Base-by-base conservation (phyloP, 2,797 vertebrate genomes). In the Cryptoblepharus egeriae region DNA sequence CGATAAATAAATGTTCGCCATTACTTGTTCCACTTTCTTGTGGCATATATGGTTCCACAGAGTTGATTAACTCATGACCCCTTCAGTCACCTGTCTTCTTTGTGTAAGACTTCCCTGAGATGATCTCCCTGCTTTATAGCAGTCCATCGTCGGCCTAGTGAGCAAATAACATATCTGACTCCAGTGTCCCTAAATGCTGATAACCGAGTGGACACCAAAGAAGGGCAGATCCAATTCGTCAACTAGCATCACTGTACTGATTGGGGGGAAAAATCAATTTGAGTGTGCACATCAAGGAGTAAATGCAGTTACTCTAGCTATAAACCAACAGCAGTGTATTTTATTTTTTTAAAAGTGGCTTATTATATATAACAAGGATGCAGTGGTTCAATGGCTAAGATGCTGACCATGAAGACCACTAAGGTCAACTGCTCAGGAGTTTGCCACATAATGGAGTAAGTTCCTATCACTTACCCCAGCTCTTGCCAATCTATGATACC, bases 141-240 rank as follows among this genome's bases (percentile, higher is more conserved):
- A n/a, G 15, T n/a, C 2, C 0, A 24, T 28, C 63, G 13, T 42
- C 57, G 9, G 81, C 2, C 16, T 82, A 49, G 7, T 60, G 12
- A 87, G 55, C 55, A 57, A 57, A 52, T 5, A 82, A n/a, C 32
- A 79, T 76, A 8, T 9, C 5, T 79, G 64, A 7, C 24, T 90
- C 71, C 79, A 26, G n/a, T 75, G 12, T 39, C 80, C 30, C 2
- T 3, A 81, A 49, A 70, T 8, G 69, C 70, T n/a, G 63, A 84
- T 76, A 18, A 13, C 64, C 42, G 68, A 26, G 13, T 30, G 12
- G 63, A 80, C 10, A 82, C 1, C 63, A 58, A 79, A 83, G 30
- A 30, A 55, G 63, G n/a, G 32, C 13, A 30, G 10, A 9, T 6
- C 4, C 39, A 42, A 12, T 73, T 5, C n/a, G 42, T 64, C n/a